A percentile compares a stretch with the other conserved stretches of the same genome.
Conservation (phyloP, 2,113 vertebrate species). For the Macquaria ambigua region DNA sequence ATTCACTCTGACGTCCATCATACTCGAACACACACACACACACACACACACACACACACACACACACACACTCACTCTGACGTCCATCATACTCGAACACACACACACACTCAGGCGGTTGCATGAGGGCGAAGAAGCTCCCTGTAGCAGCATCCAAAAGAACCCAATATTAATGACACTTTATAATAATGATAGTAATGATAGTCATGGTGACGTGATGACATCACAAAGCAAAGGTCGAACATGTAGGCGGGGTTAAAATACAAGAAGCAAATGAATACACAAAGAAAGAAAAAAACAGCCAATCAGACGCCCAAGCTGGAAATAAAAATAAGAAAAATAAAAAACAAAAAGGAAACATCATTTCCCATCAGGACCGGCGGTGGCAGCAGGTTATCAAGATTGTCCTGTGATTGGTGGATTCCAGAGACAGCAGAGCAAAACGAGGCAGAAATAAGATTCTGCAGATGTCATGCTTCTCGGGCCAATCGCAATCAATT, state of each 20-base stretch:
- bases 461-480: constrained; percentile 39
- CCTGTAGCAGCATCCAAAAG: constrained; percentile 68
- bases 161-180: constrained; percentile 46
- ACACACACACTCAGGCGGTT: constrained; percentile 18
- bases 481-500: constrained; percentile 39
- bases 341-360: constrained; percentile 33
- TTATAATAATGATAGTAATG: constrained; percentile 43
- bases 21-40: background rate
- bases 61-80: constrained; percentile 1
- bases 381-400: constrained; percentile 39
- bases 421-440: constrained; percentile 40
- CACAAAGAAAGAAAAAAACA: constrained; percentile 30
- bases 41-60: constrained; percentile 23
- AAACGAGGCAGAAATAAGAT: background rate
- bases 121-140: constrained; percentile 31
- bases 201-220: constrained; percentile 19
- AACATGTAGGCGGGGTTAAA: constrained; percentile 56
- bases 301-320: constrained; percentile 62
- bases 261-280: constrained; percentile 53
- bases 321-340: constrained; percentile 18
- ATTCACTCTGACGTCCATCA: background rate
- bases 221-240: constrained; percentile 47
- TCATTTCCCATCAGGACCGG: constrained; percentile 54
- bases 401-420: constrained; percentile 75
- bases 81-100: background rate